These are phyloP conservation scores for Melanerpes aurifrons DNA, from an alignment of 2,113 vertebrate genomes.

Conservation along the genomic window DNA sequence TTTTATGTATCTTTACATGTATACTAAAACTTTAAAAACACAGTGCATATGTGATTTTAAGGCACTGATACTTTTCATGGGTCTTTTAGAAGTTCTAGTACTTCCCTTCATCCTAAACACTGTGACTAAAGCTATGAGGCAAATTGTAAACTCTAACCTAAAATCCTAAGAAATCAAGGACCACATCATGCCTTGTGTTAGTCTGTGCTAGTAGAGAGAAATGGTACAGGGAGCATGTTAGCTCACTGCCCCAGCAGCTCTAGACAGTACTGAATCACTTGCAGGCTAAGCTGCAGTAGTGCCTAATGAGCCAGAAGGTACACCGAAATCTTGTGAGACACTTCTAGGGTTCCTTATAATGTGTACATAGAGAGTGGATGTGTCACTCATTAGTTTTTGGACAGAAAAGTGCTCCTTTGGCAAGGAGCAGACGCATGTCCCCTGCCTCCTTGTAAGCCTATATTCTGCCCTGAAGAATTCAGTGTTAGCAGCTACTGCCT, in stretches of 20 bases:
- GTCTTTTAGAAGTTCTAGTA: neutral
- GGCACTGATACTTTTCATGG: neutral
- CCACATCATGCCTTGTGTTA: neutral
- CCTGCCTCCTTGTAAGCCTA: neutral
- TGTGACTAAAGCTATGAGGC: neutral
- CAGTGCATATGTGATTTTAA: neutral
- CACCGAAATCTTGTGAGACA: neutral
- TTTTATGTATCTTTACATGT: neutral
- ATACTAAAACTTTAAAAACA: neutral
- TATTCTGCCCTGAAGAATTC: neutral
- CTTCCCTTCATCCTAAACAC: neutral
- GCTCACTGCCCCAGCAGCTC: neutral
- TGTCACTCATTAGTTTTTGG: neutral
- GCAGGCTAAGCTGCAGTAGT: neutral
- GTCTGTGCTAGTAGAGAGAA: neutral
- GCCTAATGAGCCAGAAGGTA: neutral
- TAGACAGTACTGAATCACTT: neutral
- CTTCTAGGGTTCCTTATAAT: neutral
- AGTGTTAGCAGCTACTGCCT: neutral
- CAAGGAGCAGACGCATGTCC: neutral
- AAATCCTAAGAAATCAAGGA: neutral
- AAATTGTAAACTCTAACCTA: neutral
- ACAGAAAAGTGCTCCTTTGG: neutral
- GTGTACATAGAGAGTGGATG: neutral
- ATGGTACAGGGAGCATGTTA: neutral